A percentile compares a stretch with the other conserved stretches of the same genome.
Conservation (phyloP, 2,797 vertebrate species). For the Pangasius larnaudii region DNA sequence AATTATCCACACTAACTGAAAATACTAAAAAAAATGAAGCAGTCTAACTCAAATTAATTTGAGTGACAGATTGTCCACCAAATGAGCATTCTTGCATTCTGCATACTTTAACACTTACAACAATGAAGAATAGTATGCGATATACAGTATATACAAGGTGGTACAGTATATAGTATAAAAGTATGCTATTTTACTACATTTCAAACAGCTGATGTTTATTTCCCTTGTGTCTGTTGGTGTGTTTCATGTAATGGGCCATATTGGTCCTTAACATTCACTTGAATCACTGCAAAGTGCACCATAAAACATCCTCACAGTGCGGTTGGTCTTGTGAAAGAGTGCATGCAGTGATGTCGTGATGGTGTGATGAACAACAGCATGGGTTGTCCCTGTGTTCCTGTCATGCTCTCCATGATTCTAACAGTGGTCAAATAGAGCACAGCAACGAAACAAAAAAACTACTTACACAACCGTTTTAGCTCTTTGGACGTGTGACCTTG, state of each 20-base stretch:
- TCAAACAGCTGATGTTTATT: neutral
- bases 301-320: slow-evolving; percentile 27
- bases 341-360: neutral
- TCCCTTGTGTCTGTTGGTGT: neutral
- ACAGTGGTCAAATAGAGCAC: neutral
- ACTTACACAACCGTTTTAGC: neutral
- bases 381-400: neutral
- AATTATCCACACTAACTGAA: neutral
- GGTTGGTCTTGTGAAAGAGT: neutral
- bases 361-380: neutral
- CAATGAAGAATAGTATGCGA: neutral
- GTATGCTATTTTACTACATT: neutral
- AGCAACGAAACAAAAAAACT: slow-evolving; percentile 8
- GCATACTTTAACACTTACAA: neutral
- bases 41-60: no score
- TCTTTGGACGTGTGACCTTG: slow-evolving; percentile 23
- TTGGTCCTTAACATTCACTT: slow-evolving; percentile 1
- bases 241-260: neutral
- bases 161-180: neutral
- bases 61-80: no score
- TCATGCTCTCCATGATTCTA: neutral
- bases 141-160: neutral
- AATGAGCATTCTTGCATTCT: neutral
- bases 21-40: no score
- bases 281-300: slow-evolving; percentile 13